Evolutionary conservation across 2,888 invertebrate species (phyloP).

Genomic region (Cheilosia variabilis): DNA sequence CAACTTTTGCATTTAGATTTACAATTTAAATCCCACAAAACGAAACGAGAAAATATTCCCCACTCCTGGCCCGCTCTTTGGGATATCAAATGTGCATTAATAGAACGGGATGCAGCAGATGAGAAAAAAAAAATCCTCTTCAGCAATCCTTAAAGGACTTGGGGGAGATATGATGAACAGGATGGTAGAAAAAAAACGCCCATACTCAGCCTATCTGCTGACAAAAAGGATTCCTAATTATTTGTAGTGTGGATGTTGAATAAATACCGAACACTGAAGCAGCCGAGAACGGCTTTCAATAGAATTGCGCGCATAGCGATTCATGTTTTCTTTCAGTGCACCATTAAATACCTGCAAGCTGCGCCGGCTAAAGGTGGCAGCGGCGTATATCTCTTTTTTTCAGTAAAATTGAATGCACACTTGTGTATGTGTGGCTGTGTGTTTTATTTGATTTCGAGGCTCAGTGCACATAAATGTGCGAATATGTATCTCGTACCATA

Average conservation of each 20-base stretch:
- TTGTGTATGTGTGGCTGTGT: background rate
- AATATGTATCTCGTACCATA: background rate
- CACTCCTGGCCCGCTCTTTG: conserved; percentile 20
- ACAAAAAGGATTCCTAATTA: conserved; percentile 61
- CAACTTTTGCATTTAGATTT: conserved; percentile 74
- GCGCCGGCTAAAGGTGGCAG: conserved; percentile 13
- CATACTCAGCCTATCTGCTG: conserved; percentile 22
- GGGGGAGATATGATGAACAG: conserved; percentile 5
- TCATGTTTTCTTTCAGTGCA: conserved; percentile 33
- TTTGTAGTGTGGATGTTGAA: conserved; percentile 55
- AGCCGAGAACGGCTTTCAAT: conserved; percentile 49
- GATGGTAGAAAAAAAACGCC: background rate
- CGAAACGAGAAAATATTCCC: conserved; percentile 28
- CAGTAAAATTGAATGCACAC: conserved; percentile 41
- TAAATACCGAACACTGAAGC: conserved; percentile 26
- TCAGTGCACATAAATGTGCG: background rate
- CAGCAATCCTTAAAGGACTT: conserved; percentile 51
- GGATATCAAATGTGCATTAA: conserved; percentile 66
- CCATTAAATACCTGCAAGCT: conserved; percentile 40
- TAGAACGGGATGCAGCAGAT: conserved; percentile 17
- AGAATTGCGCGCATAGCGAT: conserved; percentile 10
- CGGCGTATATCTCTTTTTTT: conserved; percentile 15
- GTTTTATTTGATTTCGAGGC: conserved; percentile 31
- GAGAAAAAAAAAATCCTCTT: conserved; percentile 27
- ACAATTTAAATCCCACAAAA: conserved; percentile 69